Evolutionary conservation across 2,888 invertebrate genomes (phyloP).

Genomic region (Axea sp.): DNA sequence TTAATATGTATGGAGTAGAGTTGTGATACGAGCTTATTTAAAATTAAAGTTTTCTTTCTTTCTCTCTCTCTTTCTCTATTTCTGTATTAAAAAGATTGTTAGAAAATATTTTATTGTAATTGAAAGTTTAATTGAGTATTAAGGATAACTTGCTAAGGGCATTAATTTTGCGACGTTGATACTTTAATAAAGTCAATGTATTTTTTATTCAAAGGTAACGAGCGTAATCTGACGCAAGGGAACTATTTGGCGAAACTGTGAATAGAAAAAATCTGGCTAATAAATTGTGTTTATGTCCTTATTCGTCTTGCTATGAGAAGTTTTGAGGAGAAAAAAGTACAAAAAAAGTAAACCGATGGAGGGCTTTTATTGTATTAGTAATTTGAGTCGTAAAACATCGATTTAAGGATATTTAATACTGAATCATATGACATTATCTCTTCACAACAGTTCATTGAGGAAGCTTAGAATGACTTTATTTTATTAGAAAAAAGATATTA

Average conservation of each 20-base stretch:
- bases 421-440: slow-evolving; percentile 11
- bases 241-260: slow-evolving; percentile 6
- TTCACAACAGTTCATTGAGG: slow-evolving; percentile 11
- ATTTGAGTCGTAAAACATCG: slow-evolving; percentile 15
- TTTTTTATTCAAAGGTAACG: slow-evolving; percentile 15
- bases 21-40: too few relatives aligned
- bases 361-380: slow-evolving; percentile 28
- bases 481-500: too few relatives aligned
- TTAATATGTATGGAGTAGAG: slow-evolving; percentile 7
- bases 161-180: neutral
- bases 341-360: slow-evolving; percentile 6
- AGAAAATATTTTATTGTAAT: too few relatives aligned
- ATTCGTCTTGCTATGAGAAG: neutral
- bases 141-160: too few relatives aligned
- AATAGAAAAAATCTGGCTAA: slow-evolving; percentile 5
- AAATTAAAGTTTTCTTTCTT: too few relatives aligned
- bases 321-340: slow-evolving; percentile 4
- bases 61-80: too few relatives aligned
- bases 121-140: too few relatives aligned
- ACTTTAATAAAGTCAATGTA: too few relatives aligned
- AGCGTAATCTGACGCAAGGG: slow-evolving; percentile 3
- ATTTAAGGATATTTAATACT: slow-evolving; percentile 16
- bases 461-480: neutral
- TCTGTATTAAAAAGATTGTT: too few relatives aligned
- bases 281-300: slow-evolving; percentile 26